Evolutionary conservation across 1,140 invertebrate genomes (phyloP).

Genomic region (Bombus waltoni): DNA sequence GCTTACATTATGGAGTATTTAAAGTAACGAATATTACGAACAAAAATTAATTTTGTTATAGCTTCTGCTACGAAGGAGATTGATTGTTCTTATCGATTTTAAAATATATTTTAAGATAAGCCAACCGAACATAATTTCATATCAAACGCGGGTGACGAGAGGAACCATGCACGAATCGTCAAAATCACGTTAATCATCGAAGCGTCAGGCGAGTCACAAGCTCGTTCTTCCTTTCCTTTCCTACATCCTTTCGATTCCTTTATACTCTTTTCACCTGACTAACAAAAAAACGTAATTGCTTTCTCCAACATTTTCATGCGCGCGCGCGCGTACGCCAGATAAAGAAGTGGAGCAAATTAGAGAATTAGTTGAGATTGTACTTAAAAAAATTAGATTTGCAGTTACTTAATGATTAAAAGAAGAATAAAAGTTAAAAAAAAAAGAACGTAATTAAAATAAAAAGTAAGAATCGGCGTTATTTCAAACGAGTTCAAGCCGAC

Average conservation of each 20-base stretch:
- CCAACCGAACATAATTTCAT: neutral
- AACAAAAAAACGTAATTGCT: slow-evolving; percentile 39
- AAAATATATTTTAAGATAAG: neutral
- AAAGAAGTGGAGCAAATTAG: slow-evolving; percentile 34
- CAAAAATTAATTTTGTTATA: neutral
- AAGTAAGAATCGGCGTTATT: slow-evolving; percentile 45
- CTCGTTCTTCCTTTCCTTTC: slow-evolving; percentile 59
- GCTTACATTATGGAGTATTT: neutral
- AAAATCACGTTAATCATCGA: slow-evolving; percentile 38
- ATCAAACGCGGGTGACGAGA: neutral
- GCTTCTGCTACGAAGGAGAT: neutral
- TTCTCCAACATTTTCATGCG: slow-evolving; percentile 36
- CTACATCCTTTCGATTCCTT: slow-evolving; percentile 21
- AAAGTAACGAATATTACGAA: neutral
- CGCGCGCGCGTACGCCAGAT: slow-evolving; percentile 35
- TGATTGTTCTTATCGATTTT: neutral
- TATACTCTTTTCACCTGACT: slow-evolving; percentile 20
- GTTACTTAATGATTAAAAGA: slow-evolving; percentile 29
- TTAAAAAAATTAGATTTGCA: slow-evolving; percentile 38
- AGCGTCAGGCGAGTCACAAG: slow-evolving; percentile 50
- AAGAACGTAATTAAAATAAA: slow-evolving; percentile 15
- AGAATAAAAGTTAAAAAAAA: neutral
- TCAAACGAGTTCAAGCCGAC: slow-evolving; percentile 56
- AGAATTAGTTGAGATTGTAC: slow-evolving; percentile 25
- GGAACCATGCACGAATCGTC: neutral